A percentile compares a stretch with the other conserved stretches of the same genome.
Conservation (phyloP, 2,113 vertebrate genomes). For the Erinaceus europaeus region DNA sequence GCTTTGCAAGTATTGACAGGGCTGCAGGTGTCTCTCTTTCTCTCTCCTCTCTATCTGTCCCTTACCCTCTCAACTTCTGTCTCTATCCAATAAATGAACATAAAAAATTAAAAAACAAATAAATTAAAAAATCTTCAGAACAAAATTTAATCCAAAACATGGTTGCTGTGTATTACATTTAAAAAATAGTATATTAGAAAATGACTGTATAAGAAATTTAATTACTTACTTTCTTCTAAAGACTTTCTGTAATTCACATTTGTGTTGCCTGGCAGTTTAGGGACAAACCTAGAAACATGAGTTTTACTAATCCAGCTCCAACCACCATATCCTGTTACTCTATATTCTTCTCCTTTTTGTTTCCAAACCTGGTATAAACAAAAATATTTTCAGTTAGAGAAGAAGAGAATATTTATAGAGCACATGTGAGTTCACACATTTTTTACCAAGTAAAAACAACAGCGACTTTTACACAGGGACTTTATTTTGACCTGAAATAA, state of each 20-base stretch:
- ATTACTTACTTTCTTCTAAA: constrained; percentile 82
- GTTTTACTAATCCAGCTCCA: constrained; percentile 99
- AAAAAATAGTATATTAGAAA: constrained; percentile 39
- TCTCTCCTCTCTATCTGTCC: no score
- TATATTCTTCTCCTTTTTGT: constrained; percentile 98
- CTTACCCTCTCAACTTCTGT: no score
- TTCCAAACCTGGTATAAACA: constrained; percentile 92
- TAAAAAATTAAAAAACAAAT: no score
- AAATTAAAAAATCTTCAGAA: no score
- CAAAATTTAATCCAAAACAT: constrained; percentile 13
- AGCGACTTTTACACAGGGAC: no score
- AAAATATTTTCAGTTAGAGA: constrained; percentile 27
- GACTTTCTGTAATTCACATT: constrained; percentile 93
- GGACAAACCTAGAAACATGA: constrained; percentile 92
- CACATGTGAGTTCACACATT: background rate
- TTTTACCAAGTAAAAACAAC: background rate
- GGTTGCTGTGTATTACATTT: background rate
- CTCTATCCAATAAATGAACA: no score
- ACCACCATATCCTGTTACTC: constrained; percentile 97
- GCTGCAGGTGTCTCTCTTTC: no score
- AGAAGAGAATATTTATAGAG: background rate
- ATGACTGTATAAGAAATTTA: background rate
- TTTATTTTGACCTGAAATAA: no score
- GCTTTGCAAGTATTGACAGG: no score
- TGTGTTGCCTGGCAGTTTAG: constrained; percentile 96